Conservation (phyloP, 1,140 invertebrate genomes). For the Leptoteleia sp. region DNA sequence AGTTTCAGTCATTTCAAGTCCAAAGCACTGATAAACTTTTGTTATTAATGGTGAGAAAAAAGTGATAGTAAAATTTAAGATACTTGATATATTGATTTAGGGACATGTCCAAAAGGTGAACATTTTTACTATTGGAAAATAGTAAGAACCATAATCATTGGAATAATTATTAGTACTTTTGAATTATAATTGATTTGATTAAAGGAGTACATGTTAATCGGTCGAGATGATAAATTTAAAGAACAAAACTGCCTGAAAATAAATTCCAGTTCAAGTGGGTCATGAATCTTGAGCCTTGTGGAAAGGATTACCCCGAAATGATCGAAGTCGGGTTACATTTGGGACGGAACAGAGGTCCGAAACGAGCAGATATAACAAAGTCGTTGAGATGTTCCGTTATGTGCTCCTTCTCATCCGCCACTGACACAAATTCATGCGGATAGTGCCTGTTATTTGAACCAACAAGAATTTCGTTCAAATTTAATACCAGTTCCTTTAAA, state of each 20-base stretch:
- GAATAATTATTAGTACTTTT: too few species aligned
- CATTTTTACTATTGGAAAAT: too few species aligned
- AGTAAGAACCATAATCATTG: too few species aligned
- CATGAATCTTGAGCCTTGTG: conserved; percentile 19
- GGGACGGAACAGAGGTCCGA: conserved; percentile 24
- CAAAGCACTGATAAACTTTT: too few species aligned
- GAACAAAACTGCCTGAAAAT: conserved; percentile 8
- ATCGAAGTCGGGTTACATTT: conserved; percentile 28
- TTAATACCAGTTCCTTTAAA: background rate
- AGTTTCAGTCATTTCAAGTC: too few species aligned
- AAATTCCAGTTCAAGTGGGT: conserved; percentile 41
- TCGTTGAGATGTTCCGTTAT: conserved; percentile 44
- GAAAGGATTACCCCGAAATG: conserved; percentile 39
- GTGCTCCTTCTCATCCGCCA: conserved; percentile 33
- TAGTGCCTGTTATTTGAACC: conserved; percentile 9
- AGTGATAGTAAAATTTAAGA: too few species aligned
- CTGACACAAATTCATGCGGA: conserved; percentile 43
- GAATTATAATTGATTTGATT: too few species aligned
- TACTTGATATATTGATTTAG: too few species aligned
- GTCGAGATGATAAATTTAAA: too few species aligned
- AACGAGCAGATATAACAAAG: conserved; percentile 18
- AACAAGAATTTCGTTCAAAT: conserved; percentile 2
- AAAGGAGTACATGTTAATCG: too few species aligned
- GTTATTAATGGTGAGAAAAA: too few species aligned
- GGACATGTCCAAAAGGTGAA: too few species aligned